Conservation (phyloP, 2,113 vertebrate genomes). For the Tylochromis polylepis region DNA sequence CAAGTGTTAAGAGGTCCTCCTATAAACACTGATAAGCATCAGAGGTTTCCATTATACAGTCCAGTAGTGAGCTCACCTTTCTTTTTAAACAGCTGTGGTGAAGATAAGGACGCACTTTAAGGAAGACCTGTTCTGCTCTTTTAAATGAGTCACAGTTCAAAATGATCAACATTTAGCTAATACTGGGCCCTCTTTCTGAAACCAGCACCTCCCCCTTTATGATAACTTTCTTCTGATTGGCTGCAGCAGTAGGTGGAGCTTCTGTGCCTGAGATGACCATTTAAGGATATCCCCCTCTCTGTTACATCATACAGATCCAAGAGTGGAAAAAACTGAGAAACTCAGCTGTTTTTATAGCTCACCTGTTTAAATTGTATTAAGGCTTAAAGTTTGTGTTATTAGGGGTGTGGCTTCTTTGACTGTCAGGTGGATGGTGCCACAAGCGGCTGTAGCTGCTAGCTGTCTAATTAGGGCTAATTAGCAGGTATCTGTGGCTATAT, state of each 20-base stretch:
- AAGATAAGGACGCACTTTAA: neutral
- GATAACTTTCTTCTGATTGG: neutral
- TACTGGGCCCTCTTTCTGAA: neutral
- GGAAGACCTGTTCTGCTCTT: neutral
- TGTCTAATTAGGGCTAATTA: neutral
- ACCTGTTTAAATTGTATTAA: neutral
- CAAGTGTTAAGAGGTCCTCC: neutral
- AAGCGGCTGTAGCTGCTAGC: neutral
- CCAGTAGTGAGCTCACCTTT: neutral
- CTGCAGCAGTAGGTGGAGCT: neutral
- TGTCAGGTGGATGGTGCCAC: neutral
- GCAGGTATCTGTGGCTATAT: neutral
- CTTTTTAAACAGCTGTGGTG: neutral
- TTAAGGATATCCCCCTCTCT: neutral
- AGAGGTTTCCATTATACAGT: neutral
- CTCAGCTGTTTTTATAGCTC: neutral
- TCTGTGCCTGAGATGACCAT: neutral
- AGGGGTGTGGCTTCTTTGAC: neutral
- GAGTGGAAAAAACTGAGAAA: neutral
- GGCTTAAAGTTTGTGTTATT: neutral
- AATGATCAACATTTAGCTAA: fast-evolving
- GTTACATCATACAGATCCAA: neutral
- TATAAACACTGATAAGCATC: neutral
- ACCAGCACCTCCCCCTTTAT: neutral
- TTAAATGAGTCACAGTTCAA: neutral